A percentile compares a stretch with the other conserved stretches of the same genome.
These are phyloP conservation scores for Toxonevra muliebris DNA, from an alignment of 2,888 invertebrate species.

Conservation along the genomic window DNA sequence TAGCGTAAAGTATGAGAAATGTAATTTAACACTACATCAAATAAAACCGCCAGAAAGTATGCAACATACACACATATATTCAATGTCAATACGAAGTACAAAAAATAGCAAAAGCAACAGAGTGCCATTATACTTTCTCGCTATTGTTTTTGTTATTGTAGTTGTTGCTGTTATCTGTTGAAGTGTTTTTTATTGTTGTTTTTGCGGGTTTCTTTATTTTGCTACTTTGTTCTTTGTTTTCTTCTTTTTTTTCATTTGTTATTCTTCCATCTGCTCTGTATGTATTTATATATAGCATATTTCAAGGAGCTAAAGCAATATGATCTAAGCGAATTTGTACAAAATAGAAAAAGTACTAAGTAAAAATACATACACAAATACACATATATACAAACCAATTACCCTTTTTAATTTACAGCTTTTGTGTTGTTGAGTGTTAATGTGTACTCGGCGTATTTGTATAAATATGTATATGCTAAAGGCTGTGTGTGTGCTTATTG, in stretches of 20 bases:
- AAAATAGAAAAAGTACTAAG: constrained; percentile 17
- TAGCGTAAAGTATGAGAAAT: no score
- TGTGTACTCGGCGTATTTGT: neutral
- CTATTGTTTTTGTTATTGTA: neutral
- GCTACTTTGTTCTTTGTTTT: neutral
- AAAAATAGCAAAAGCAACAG: constrained; percentile 20
- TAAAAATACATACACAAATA: constrained; percentile 17
- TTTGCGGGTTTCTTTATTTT: constrained; percentile 1
- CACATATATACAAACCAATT: constrained; percentile 52
- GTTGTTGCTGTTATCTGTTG: constrained; percentile 2
- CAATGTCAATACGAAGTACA: neutral
- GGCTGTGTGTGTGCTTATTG: neutral
- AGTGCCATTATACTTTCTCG: neutral
- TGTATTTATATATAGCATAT: neutral
- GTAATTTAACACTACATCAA: no score
- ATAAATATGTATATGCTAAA: constrained; percentile 5
- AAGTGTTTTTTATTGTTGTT: constrained; percentile 15
- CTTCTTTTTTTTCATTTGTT: constrained; percentile 4
- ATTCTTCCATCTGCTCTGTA: neutral
- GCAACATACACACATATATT: neutral
- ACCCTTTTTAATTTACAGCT: constrained; percentile 56
- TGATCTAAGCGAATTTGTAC: neutral
- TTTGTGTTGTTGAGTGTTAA: constrained; percentile 3
- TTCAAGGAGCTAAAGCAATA: constrained; percentile 5
- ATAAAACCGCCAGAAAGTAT: neutral